phyloP scores from a whole-genome alignment of 2,797 vertebrate species.

The Danio kyathit region DNA sequence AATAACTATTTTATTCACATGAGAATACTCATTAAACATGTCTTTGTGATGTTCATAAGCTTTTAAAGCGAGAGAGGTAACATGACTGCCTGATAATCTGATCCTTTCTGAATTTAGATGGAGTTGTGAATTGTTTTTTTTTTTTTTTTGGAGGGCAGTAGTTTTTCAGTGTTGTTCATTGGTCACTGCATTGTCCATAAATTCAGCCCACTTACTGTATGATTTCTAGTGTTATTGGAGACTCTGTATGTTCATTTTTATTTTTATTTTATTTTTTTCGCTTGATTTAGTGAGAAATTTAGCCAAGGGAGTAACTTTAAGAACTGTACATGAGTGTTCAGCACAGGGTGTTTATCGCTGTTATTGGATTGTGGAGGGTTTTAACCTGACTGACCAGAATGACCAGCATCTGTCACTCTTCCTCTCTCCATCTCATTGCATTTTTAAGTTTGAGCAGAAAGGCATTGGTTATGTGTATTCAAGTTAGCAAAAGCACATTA shows the following conservation, averaged over 20 bases:
- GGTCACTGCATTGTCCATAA: neutral
- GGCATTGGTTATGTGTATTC: neutral
- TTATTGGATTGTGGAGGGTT: slow-evolving; percentile 31
- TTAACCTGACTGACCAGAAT: slow-evolving; percentile 8
- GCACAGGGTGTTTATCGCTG: neutral
- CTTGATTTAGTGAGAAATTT: neutral
- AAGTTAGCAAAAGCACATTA: neutral
- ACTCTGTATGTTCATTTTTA: neutral
- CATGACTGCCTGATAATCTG: no score
- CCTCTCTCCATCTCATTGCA: neutral
- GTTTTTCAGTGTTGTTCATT: neutral
- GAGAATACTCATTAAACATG: no score
- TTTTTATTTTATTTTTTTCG: neutral
- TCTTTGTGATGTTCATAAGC: no score
- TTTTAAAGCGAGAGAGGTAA: no score
- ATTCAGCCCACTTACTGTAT: neutral
- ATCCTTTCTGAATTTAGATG: no score
- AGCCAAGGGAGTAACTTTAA: neutral
- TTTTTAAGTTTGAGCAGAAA: neutral
- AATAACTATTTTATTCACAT: no score
- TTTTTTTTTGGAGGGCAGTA: no score
- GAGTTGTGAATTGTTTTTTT: no score
- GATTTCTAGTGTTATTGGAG: neutral
- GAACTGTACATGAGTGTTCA: neutral
- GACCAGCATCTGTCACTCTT: slow-evolving; percentile 8